Evolutionary conservation across 2,797 vertebrate genomes (phyloP).

Genomic region (Podarcis siculus): DNA sequence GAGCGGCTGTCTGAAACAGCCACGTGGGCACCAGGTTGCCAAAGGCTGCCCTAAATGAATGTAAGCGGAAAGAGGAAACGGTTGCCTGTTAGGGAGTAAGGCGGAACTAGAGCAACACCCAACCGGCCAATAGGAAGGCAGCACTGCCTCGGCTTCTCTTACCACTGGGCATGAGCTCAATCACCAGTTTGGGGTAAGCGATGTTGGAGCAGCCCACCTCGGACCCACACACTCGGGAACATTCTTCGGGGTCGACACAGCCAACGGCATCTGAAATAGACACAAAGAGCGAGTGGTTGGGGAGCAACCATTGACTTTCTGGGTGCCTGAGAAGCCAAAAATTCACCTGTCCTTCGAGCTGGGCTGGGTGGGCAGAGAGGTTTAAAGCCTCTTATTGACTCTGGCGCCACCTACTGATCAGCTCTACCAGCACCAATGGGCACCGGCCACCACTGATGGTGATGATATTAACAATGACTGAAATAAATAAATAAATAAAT

Average conservation of each 20-base stretch:
- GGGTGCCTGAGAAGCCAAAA: neutral
- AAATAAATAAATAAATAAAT: too few species aligned
- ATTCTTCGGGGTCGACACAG: conserved; percentile 75
- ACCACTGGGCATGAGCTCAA: conserved; percentile 92
- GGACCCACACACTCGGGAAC: conserved; percentile 83
- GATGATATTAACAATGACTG: too few species aligned
- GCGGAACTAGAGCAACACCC: neutral
- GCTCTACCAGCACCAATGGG: too few species aligned
- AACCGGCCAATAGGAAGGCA: rapidly evolving
- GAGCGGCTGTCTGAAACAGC: neutral
- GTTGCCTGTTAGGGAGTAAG: neutral
- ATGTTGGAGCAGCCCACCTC: conserved; percentile 94
- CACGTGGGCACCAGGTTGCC: neutral
- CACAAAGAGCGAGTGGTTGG: neutral
- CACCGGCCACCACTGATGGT: too few species aligned
- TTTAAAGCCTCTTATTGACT: too few species aligned
- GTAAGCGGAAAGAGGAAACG: rapidly evolving
- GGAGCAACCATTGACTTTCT: rapidly evolving
- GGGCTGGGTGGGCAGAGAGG: too few species aligned
- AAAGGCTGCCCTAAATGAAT: too few species aligned
- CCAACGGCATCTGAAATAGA: conserved; percentile 65
- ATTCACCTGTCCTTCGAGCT: too few species aligned
- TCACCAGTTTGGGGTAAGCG: conserved; percentile 90
- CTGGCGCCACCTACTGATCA: too few species aligned
- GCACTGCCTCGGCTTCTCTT: conserved; percentile 43